Conservation (phyloP, 2,888 invertebrate genomes). For the Hydroisotoma schaefferi region DNA sequence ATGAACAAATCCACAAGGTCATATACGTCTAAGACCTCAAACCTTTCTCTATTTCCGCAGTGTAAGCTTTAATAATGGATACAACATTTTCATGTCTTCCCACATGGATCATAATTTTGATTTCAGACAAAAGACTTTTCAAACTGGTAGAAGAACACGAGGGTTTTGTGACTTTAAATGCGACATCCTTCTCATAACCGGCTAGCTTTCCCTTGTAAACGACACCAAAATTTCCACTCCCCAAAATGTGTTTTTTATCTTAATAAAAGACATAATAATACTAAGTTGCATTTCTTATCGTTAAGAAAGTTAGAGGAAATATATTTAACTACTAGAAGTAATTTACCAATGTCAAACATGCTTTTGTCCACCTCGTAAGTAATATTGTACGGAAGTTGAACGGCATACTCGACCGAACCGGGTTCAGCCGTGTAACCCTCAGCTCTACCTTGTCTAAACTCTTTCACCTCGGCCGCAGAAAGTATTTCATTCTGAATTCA, state of each 20-base stretch:
- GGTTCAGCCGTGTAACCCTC: background rate
- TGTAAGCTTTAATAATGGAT: conserved; percentile 10
- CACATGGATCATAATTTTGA: conserved; percentile 14
- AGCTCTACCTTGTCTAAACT: background rate
- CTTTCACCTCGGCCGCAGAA: too few relatives aligned
- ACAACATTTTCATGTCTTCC: conserved; percentile 14
- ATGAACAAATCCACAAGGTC: background rate
- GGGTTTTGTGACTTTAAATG: conserved; percentile 3
- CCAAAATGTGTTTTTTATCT: background rate
- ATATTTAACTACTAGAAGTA: background rate
- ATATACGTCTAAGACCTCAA: background rate
- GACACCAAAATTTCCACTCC: background rate
- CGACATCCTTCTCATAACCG: conserved; percentile 4
- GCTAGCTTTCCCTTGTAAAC: conserved; percentile 5
- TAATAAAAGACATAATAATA: too few relatives aligned
- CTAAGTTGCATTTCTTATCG: too few relatives aligned
- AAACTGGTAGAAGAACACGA: background rate
- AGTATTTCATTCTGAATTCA: too few relatives aligned
- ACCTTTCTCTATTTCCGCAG: conserved; percentile 7
- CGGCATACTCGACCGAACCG: background rate
- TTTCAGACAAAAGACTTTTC: conserved; percentile 13
- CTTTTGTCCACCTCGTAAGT: background rate
- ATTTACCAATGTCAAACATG: background rate
- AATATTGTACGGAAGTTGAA: background rate
- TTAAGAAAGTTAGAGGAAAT: too few relatives aligned